Percentiles rank a stretch among this genome's conserved stretches.
Conservation (phyloP, 1,140 invertebrate genomes). For the Hyles vespertilio region DNA sequence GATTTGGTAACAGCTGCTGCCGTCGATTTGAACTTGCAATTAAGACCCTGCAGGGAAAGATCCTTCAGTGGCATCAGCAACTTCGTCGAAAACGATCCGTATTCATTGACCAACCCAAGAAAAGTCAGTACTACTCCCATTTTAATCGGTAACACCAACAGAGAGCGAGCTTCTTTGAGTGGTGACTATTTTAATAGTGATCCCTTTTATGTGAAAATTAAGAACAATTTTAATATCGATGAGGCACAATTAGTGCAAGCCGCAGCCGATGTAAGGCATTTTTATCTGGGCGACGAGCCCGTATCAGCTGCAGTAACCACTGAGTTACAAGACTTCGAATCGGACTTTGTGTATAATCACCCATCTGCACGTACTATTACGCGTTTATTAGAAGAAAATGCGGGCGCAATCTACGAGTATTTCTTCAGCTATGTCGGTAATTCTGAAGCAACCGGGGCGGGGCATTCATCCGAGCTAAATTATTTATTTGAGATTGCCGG, state of each 20-base stretch:
- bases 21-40: constrained; percentile 36
- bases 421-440: constrained; percentile 49
- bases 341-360: constrained; percentile 55
- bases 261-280: constrained; percentile 41
- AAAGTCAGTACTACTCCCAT: constrained; percentile 56
- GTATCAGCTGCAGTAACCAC: constrained; percentile 33
- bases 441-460: constrained; percentile 24
- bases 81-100: constrained; percentile 54
- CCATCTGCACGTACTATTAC: constrained; percentile 45
- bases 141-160: constrained; percentile 54
- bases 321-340: constrained; percentile 46
- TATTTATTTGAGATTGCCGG: constrained; percentile 46
- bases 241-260: constrained; percentile 34
- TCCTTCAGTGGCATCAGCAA: constrained; percentile 59
- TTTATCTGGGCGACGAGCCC: constrained; percentile 56
- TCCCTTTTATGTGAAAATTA: constrained; percentile 49
- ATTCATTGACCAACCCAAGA: constrained; percentile 41
- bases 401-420: constrained; percentile 51
- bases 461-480: constrained; percentile 45
- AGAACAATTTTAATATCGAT: constrained; percentile 52
- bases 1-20: constrained; percentile 46
- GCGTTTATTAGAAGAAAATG: constrained; percentile 48
- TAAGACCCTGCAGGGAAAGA: constrained; percentile 55
- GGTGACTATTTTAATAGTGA: constrained; percentile 46
- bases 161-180: constrained; percentile 32